phyloP scores from a whole-genome alignment of 2,797 vertebrate species.

The Chromis chromis region DNA sequence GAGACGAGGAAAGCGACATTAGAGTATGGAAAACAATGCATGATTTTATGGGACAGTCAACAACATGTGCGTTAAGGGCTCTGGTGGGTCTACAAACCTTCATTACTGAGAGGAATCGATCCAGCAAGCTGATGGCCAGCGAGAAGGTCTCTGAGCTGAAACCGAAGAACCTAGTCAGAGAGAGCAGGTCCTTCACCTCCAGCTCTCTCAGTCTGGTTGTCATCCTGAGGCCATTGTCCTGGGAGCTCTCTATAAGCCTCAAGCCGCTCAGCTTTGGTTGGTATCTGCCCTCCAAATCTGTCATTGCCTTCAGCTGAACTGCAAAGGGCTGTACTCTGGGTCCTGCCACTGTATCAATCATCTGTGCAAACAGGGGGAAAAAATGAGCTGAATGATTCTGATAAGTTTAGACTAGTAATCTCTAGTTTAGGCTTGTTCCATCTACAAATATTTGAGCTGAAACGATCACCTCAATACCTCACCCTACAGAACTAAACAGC shows the following conservation, averaged over 20 bases:
- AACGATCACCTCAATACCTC: too few species aligned
- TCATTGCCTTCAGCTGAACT: constrained; percentile 86
- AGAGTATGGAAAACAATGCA: not conserved
- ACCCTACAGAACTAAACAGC: too few species aligned
- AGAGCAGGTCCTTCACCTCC: constrained; percentile 95
- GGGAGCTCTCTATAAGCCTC: constrained; percentile 89
- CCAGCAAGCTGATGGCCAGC: constrained; percentile 91
- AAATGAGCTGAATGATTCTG: constrained; percentile 1
- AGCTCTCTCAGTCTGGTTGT: constrained; percentile 91
- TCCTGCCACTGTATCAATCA: constrained; percentile 88
- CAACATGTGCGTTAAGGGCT: not conserved
- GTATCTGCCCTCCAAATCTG: constrained; percentile 89
- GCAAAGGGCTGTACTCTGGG: constrained; percentile 82
- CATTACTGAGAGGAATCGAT: constrained; percentile 94
- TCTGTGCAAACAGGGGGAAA: constrained; percentile 77
- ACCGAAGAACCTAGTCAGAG: constrained; percentile 94
- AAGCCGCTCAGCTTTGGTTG: constrained; percentile 93
- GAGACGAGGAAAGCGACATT: not conserved
- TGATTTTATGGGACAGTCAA: not conserved
- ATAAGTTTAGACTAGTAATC: not conserved
- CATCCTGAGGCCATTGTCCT: constrained; percentile 94
- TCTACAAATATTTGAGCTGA: not conserved
- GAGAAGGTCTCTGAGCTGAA: constrained; percentile 94
- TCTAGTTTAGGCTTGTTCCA: too few species aligned
- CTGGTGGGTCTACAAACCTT: constrained; percentile 85